These are phyloP conservation scores for Ectropis crepuscularia DNA, from an alignment of 2,888 invertebrate species.

Conservation along the genomic window DNA sequence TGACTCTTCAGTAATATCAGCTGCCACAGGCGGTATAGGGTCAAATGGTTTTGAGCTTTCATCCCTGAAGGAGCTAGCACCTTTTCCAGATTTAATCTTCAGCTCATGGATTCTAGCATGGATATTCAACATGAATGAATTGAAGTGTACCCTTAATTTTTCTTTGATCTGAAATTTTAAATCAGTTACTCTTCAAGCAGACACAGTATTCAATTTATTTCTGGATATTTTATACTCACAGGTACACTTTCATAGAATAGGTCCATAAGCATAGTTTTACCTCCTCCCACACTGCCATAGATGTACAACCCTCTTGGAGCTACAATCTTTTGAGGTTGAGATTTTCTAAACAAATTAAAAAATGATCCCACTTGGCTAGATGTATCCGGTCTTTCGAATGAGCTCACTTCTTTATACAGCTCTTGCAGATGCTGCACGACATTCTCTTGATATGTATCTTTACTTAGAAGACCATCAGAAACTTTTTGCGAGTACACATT, in stretches of 20 bases:
- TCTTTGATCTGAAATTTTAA: constrained; percentile 82
- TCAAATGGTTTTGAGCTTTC: constrained; percentile 88
- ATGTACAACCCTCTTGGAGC: constrained; percentile 93
- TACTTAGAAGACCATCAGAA: constrained; percentile 82
- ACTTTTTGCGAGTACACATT: constrained; percentile 85
- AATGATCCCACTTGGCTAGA: constrained; percentile 53
- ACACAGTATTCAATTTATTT: neutral
- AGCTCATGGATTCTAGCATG: constrained; percentile 95
- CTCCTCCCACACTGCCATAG: constrained; percentile 96
- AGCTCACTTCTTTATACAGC: constrained; percentile 86
- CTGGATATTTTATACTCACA: constrained; percentile 50
- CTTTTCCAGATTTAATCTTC: constrained; percentile 86
- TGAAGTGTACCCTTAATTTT: constrained; percentile 96
- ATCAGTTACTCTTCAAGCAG: neutral
- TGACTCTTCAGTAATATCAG: constrained; percentile 92
- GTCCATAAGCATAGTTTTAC: constrained; percentile 99
- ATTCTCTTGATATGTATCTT: constrained; percentile 90
- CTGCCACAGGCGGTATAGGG: constrained; percentile 97
- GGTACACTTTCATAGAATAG: constrained; percentile 91
- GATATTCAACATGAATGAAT: constrained; percentile 98
- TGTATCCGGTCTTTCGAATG: constrained; percentile 77
- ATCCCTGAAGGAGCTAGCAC: constrained; percentile 76
- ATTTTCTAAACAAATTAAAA: constrained; percentile 69
- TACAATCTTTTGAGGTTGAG: constrained; percentile 71
- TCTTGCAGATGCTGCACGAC: constrained; percentile 89